These are phyloP conservation scores for Chrysolina oricalcia DNA, from an alignment of 2,888 invertebrate species.

Conservation along the genomic window DNA sequence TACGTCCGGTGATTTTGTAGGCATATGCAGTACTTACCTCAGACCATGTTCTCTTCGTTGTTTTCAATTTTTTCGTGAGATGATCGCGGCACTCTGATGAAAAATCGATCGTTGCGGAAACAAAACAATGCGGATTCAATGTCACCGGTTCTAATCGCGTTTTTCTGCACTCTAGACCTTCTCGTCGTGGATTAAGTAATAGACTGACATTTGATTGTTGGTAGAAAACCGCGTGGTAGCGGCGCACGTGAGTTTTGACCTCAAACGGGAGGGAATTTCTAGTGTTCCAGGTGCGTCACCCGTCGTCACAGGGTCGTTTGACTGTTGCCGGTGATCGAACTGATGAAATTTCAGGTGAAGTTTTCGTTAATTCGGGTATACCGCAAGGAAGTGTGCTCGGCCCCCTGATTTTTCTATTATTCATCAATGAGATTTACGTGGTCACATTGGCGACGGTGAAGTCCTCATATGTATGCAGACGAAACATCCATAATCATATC, in stretches of 20 bases:
- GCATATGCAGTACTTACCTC: slow-evolving; percentile 3
- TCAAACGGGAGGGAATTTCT: slow-evolving; percentile 26
- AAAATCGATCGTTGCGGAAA: slow-evolving; percentile 27
- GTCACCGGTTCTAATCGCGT: slow-evolving; percentile 22
- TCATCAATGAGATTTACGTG: too few species aligned
- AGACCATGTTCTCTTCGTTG: not conserved
- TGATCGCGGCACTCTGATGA: not conserved
- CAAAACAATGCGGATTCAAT: slow-evolving; percentile 38
- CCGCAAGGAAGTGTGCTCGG: too few species aligned
- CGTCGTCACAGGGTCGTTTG: not conserved
- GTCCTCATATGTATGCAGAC: too few species aligned
- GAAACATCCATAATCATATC: too few species aligned
- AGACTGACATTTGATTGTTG: slow-evolving; percentile 44
- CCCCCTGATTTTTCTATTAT: too few species aligned
- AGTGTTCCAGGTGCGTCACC: slow-evolving; percentile 4
- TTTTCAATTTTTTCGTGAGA: not conserved
- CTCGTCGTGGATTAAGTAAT: slow-evolving; percentile 41
- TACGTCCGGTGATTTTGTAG: not conserved
- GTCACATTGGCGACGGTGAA: too few species aligned
- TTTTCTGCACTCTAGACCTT: slow-evolving; percentile 15
- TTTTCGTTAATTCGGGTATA: too few species aligned
- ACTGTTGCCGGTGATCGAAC: not conserved
- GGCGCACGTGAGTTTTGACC: slow-evolving; percentile 50
- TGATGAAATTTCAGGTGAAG: too few species aligned
- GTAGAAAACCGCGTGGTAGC: slow-evolving; percentile 44